Evolutionary conservation across 2,888 invertebrate genomes (phyloP).

Genomic region (Stictocephala bisonia): DNA sequence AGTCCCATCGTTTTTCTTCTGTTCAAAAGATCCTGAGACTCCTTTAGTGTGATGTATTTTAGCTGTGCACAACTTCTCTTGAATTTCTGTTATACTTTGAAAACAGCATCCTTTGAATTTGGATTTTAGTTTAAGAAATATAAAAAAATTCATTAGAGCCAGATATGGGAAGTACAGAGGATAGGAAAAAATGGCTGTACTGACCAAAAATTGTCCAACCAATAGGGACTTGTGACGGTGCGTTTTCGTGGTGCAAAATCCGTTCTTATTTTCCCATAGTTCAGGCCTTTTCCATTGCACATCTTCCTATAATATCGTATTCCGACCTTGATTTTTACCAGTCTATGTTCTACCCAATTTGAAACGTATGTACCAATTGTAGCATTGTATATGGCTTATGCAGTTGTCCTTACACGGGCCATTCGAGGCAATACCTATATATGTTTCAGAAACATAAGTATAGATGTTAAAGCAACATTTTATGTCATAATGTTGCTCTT

Average conservation of each 20-base stretch:
- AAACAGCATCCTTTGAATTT: conserved; percentile 11
- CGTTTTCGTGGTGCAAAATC: conserved; percentile 21
- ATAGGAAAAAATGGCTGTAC: neutral
- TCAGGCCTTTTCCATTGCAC: conserved; percentile 25
- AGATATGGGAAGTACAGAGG: conserved; percentile 14
- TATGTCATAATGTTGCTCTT: no score
- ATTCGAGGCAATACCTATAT: no score
- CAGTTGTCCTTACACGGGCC: no score
- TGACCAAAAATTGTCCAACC: conserved; percentile 11
- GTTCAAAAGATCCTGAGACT: conserved; percentile 1
- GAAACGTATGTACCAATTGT: no score
- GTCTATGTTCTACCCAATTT: no score
- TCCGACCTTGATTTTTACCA: no score
- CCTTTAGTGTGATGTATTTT: conserved; percentile 11
- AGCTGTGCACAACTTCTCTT: conserved; percentile 18
- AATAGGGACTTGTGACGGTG: conserved; percentile 1
- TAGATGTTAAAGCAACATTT: no score
- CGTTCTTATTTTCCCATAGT: conserved; percentile 9
- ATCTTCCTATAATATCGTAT: neutral
- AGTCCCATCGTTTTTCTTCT: neutral
- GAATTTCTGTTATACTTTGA: conserved; percentile 18
- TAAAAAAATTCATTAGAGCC: neutral
- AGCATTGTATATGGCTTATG: no score
- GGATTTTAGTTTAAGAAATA: conserved; percentile 12
- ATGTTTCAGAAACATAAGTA: no score